Evolutionary conservation across 2,797 vertebrate species (phyloP), one percentile per base, ranked within the genome.

Genomic region (Esox masquinongy): DNA sequence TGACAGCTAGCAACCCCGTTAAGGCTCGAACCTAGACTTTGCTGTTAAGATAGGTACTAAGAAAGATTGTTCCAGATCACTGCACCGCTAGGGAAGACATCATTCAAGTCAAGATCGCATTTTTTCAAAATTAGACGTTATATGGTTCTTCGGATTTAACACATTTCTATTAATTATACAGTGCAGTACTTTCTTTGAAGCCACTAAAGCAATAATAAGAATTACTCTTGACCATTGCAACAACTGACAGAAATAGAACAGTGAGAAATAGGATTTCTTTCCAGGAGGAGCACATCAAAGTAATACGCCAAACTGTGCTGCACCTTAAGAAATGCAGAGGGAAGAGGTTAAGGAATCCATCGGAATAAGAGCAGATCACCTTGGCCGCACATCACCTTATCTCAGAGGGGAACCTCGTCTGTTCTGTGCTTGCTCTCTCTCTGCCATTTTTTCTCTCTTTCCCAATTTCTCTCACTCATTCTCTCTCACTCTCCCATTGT

Each of bases 311-410:
- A 7, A 31, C 63, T 66, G 29, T 34, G 63, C 34, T 66, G 22
- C 63, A 64, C 29, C 5, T 43, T 11, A 26, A 71, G 47, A 1
- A 16, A 34, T 36, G 70, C 70, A 39, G 70, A 36, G 51, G 73
- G 75, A 75, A 71, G 79, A 67, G 36, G 56, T 39, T 78, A 70
- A 72, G 36, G 78, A 74, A 72, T 86, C 36, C 11, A 81, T 86
- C 79, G 84, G 70, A 79, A 39, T 79, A 80, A 71, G 87, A 83
- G 82, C 83, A 80, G 86, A 83, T 39, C 80, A 86, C 63, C 70
- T 84, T 85, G 77, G 82, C 76, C 83, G 77, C 78, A 77, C 11
- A 9, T 61, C 68, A 29, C 11, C 31, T 72, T 12, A 59, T 51
- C 31, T 56, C n/a, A 8, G 31, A 39, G 22, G 34, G 51, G 56